Percentiles rank a stretch among this genome's conserved stretches.
These are phyloP conservation scores for Buceros bicornis DNA, from an alignment of 2,797 vertebrate genomes.

Conservation along the genomic window DNA sequence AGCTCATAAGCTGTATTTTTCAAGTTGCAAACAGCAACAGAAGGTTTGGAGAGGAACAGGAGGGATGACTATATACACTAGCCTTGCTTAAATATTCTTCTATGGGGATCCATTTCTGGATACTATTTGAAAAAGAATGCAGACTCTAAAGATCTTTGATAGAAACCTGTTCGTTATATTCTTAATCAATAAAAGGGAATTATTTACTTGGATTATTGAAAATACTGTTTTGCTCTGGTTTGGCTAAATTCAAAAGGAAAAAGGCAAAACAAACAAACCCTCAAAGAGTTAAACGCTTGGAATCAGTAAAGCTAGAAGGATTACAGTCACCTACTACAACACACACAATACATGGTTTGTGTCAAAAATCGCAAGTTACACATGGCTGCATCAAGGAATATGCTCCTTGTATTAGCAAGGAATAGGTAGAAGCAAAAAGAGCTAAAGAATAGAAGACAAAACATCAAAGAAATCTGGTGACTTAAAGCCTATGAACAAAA, in stretches of 20 bases:
- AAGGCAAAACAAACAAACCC: background rate
- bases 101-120: background rate
- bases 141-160: background rate
- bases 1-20: background rate
- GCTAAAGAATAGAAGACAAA: background rate
- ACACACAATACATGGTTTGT: background rate
- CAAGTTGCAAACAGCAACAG: background rate
- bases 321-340: background rate
- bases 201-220: background rate
- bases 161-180: background rate
- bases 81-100: background rate
- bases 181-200: background rate
- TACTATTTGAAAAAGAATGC: background rate
- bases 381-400: background rate
- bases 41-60: background rate
- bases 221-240: background rate
- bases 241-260: background rate
- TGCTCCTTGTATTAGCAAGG: background rate
- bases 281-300: background rate
- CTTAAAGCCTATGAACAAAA: background rate
- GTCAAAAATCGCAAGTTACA: background rate
- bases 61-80: rapidly evolving
- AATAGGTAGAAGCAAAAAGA: background rate
- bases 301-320: background rate
- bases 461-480: background rate